Evolutionary conservation across 2,113 vertebrate species (phyloP).

Genomic region (Mesocricetus auratus): DNA sequence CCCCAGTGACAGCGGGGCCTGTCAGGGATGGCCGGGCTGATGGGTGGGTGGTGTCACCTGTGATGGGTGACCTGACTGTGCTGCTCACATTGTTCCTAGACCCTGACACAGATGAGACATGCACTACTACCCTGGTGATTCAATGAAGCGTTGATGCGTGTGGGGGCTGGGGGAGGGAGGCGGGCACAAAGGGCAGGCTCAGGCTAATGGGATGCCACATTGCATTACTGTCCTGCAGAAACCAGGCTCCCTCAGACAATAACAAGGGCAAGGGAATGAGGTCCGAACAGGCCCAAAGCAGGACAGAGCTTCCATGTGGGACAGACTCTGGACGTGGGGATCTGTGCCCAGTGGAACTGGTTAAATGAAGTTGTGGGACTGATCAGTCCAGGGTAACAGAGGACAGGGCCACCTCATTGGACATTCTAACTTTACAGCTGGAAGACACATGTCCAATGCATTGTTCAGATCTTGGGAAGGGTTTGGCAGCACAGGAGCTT

Average conservation of each 20-base stretch:
- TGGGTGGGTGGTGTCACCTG: background rate
- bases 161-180: conserved; percentile 86
- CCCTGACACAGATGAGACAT: conserved; percentile 94
- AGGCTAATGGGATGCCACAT: conserved; percentile 92
- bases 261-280: conserved; percentile 87
- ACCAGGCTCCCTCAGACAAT: conserved; percentile 91
- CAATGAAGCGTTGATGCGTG: conserved; percentile 95
- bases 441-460: background rate
- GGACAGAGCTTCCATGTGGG: conserved; percentile 86
- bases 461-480: background rate
- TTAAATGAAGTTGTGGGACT: background rate
- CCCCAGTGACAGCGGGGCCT: background rate
- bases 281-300: conserved; percentile 88
- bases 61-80: background rate
- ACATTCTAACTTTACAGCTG: background rate
- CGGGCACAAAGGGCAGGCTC: conserved; percentile 85
- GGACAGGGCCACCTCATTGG: background rate
- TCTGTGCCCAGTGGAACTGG: background rate
- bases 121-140: conserved; percentile 93
- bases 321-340: background rate
- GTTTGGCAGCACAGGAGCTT: background rate
- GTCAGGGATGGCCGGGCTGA: background rate
- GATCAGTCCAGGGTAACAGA: background rate
- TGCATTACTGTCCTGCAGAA: conserved; percentile 92
- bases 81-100: conserved; percentile 91